phyloP scores from a whole-genome alignment of 2,113 vertebrate genomes.

The Sapayoa aenigma region DNA sequence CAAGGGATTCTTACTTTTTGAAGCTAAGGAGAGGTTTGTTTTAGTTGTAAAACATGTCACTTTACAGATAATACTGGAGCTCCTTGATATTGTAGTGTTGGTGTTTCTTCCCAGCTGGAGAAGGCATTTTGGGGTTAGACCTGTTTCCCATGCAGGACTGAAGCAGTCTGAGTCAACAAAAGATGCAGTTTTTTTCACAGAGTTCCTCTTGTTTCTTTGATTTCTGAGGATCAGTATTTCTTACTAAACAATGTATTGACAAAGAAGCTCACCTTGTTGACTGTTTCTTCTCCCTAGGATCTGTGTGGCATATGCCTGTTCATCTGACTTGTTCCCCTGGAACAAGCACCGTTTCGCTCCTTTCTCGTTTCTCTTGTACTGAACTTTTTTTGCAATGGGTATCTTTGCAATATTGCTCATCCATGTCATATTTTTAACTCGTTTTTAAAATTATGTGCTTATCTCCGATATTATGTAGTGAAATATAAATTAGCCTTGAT shows the following conservation, averaged over 20 bases:
- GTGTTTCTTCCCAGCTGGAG: background rate
- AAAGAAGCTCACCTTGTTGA: background rate
- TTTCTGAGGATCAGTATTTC: background rate
- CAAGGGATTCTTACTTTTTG: background rate
- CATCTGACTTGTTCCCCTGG: background rate
- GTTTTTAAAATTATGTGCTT: background rate
- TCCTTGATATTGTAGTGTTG: rapidly evolving
- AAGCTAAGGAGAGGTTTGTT: background rate
- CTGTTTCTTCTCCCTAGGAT: background rate
- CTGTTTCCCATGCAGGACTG: background rate
- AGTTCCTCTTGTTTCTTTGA: background rate
- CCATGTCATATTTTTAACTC: background rate
- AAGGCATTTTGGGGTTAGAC: background rate
- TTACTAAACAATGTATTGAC: background rate
- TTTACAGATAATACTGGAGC: background rate
- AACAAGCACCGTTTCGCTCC: background rate
- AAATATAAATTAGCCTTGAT: conserved; percentile 29
- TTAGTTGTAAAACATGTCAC: background rate
- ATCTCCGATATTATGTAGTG: background rate
- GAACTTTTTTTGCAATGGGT: background rate
- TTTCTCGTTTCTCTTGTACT: background rate
- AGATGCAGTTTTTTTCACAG: background rate
- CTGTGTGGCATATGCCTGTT: background rate
- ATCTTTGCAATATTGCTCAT: conserved; percentile 7
- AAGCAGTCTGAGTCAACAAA: background rate